Conservation (phyloP, 2,888 invertebrate species). For the Ornithoptera priamus region DNA sequence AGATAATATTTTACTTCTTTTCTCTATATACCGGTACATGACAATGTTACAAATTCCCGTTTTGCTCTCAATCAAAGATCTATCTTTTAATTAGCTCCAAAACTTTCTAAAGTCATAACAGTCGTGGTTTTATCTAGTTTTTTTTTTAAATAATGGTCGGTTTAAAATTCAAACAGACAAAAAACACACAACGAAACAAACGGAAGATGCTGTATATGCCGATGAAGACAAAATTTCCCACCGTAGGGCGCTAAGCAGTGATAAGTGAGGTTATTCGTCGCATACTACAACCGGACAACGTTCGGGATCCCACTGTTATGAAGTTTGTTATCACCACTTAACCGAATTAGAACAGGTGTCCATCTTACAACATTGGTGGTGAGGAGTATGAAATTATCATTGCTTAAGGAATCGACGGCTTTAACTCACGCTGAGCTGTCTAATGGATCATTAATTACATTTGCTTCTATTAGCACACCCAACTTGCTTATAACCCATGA, state of each 20-base stretch:
- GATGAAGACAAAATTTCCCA: conserved; percentile 50
- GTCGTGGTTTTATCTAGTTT: background rate
- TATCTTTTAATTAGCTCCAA: background rate
- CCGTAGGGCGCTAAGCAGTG: conserved; percentile 42
- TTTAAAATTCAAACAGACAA: no score
- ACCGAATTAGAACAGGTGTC: conserved; percentile 38
- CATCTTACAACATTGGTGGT: conserved; percentile 18
- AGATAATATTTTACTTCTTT: no score
- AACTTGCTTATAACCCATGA: conserved; percentile 5
- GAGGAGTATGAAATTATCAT: conserved; percentile 23
- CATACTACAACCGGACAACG: conserved; percentile 14
- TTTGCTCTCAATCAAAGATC: background rate
- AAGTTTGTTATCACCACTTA: conserved; percentile 38
- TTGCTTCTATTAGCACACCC: conserved; percentile 14
- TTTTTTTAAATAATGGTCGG: background rate
- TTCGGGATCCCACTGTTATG: conserved; percentile 26
- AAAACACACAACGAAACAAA: conserved; percentile 1
- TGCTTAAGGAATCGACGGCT: conserved; percentile 13
- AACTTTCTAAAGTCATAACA: background rate
- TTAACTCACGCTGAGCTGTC: conserved; percentile 17
- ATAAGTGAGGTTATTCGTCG: conserved; percentile 43
- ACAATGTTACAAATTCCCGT: background rate
- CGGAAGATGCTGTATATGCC: conserved; percentile 32
- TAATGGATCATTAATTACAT: conserved; percentile 25
- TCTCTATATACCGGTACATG: no score